Evolutionary conservation across 2,888 invertebrate species (phyloP).

Genomic region (Drosophila subsilvestris): DNA sequence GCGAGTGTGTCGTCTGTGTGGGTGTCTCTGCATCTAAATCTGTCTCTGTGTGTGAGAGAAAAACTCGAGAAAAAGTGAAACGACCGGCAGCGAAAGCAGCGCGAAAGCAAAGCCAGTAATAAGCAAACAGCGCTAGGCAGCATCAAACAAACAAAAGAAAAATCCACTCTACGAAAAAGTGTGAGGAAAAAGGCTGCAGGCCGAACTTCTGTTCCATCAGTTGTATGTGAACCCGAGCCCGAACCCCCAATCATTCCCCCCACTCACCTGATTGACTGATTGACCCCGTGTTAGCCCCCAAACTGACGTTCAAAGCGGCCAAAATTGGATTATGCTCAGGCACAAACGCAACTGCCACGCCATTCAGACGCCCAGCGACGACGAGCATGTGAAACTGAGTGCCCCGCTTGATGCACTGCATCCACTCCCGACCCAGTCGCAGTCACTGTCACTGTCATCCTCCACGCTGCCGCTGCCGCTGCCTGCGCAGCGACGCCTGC

Average conservation of each 20-base stretch:
- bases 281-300: constrained; percentile 24
- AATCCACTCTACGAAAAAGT: constrained; percentile 19
- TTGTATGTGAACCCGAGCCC: constrained; percentile 10
- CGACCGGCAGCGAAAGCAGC: constrained; percentile 77
- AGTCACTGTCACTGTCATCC: constrained; percentile 4
- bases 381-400: constrained; percentile 71
- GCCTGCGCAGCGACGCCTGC: constrained; percentile 1
- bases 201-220: constrained; percentile 8
- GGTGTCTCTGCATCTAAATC: constrained; percentile 18
- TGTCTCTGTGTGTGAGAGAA: constrained; percentile 30
- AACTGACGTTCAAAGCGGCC: constrained; percentile 57
- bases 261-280: not conserved
- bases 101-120: constrained; percentile 64
- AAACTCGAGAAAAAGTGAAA: constrained; percentile 69
- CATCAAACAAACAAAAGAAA: constrained; percentile 12
- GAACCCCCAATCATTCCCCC: not conserved
- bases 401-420: constrained; percentile 51
- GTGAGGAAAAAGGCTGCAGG: constrained; percentile 25
- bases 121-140: constrained; percentile 16
- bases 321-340: constrained; percentile 82
- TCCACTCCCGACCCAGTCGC: constrained; percentile 31
- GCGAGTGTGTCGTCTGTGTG: constrained; percentile 38
- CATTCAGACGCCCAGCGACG: constrained; percentile 51
- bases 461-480: constrained; percentile 5
- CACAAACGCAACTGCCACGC: constrained; percentile 61